Base-by-base conservation (phyloP, 2,888 invertebrate species). In the Himalopsyche anomala region DNA sequence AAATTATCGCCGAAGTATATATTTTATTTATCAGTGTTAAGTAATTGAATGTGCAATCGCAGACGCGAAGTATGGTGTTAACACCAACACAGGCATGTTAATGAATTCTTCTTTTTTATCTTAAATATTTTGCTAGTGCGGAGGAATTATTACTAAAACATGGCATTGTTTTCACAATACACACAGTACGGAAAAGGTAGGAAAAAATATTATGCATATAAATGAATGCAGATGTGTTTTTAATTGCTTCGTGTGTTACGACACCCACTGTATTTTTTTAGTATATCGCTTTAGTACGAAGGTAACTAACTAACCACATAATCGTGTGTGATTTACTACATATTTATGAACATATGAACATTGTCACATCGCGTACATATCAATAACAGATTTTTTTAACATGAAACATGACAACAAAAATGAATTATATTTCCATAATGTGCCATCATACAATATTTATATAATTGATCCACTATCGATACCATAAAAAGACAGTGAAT, bases 221-320 rank as follows among this genome's bases (percentile, higher is more conserved):
- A 86, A 84, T 81, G 84, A 86, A 86, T 86, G 86, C 86, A 86
- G 86, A 86, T 86, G 84, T 80, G 86, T 81, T 84, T 86, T 86
- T 86, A 86, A 86, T 86, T 86, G 86, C 86, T 84, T 69, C 40
- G 86, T 80, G 81, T 86, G 84, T 84, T 28, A 40, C 19, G 56
- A 51, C 74, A 84, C 81, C 86, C 84, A 86, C 84, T 42, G 19
- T 19, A 51, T 4, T 15, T 36, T 56, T 45, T 62, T 84, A 80
- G 56, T 84, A 56, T 84, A 84, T 84, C 80, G 84, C 80, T 80
- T 38, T 84, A 42, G 56, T 80, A 55, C 19, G 38, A 36, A 74
- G 74, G 38, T 74, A 74, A 74, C 74, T 74, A 74, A 74, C 51
- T 80, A 74, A 74, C 51, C 45, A 51, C 19, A 80, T 80, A 12